A percentile compares a stretch with the other conserved stretches of the same genome.
Evolutionary conservation across 2,888 invertebrate species (phyloP).

Genomic region (Taenaris catops): DNA sequence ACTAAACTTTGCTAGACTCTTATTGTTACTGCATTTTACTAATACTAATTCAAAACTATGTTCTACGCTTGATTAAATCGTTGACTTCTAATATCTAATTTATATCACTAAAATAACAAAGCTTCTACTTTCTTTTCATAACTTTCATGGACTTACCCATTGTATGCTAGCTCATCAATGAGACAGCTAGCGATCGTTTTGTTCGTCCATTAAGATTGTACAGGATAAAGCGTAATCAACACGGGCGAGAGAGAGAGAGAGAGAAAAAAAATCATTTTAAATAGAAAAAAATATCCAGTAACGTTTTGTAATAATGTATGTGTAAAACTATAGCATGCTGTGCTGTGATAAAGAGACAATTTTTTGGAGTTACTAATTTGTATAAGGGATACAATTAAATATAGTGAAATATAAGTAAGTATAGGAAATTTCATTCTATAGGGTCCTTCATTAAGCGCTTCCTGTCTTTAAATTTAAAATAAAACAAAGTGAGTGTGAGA

Average conservation of each 20-base stretch:
- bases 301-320: constrained; percentile 38
- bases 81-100: too few relatives aligned
- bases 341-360: constrained; percentile 32
- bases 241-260: constrained; percentile 73
- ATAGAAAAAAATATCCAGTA: constrained; percentile 42
- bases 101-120: too few relatives aligned
- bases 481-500: too few relatives aligned
- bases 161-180: constrained; percentile 90
- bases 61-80: too few relatives aligned
- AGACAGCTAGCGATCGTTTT: constrained; percentile 84
- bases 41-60: too few relatives aligned
- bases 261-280: constrained; percentile 65
- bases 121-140: constrained; percentile 52
- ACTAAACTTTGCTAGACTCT: too few relatives aligned
- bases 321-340: constrained; percentile 58
- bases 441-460: too few relatives aligned
- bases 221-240: constrained; percentile 66
- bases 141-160: constrained; percentile 84
- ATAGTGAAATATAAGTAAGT: background rate
- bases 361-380: constrained; percentile 9
- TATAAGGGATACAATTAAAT: background rate
- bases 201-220: constrained; percentile 60
- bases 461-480: too few relatives aligned
- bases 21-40: too few relatives aligned
- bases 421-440: background rate